These are phyloP conservation scores for Limnephilus auricula DNA, from an alignment of 2,888 invertebrate species.

Conservation along the genomic window DNA sequence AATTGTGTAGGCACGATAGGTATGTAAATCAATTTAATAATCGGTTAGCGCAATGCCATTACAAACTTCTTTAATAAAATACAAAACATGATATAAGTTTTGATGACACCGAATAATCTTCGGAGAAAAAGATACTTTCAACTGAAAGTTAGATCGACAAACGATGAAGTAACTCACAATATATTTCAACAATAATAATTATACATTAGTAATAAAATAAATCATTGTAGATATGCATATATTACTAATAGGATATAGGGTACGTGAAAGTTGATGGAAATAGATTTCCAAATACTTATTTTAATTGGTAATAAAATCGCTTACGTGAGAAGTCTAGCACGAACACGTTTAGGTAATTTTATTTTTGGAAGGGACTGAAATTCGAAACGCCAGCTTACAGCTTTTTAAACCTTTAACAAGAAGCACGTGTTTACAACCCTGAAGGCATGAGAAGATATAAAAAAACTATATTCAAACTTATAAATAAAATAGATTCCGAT, in stretches of 20 bases:
- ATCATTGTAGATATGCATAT: background rate
- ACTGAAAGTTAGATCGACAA: background rate
- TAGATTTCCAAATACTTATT: too few relatives aligned
- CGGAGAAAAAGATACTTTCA: background rate
- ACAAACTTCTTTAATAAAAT: background rate
- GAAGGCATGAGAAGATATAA: constrained; percentile 5
- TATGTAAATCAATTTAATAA: constrained; percentile 36
- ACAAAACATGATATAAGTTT: background rate
- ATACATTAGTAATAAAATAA: background rate
- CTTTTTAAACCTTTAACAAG: background rate
- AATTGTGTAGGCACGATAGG: constrained; percentile 16
- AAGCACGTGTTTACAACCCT: constrained; percentile 21
- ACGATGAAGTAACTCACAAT: background rate
- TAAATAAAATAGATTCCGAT: too few relatives aligned
- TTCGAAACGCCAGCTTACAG: background rate
- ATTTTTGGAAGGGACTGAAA: background rate
- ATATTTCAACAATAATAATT: background rate
- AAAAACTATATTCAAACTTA: background rate
- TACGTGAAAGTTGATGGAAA: too few relatives aligned
- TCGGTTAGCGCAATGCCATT: background rate
- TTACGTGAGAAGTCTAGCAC: too few relatives aligned
- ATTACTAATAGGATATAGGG: background rate
- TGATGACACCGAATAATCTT: background rate
- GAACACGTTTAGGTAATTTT: background rate
- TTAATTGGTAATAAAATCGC: background rate